These are phyloP conservation scores for Portunus trituberculatus DNA, from an alignment of 1,140 invertebrate genomes.

Conservation along the genomic window DNA sequence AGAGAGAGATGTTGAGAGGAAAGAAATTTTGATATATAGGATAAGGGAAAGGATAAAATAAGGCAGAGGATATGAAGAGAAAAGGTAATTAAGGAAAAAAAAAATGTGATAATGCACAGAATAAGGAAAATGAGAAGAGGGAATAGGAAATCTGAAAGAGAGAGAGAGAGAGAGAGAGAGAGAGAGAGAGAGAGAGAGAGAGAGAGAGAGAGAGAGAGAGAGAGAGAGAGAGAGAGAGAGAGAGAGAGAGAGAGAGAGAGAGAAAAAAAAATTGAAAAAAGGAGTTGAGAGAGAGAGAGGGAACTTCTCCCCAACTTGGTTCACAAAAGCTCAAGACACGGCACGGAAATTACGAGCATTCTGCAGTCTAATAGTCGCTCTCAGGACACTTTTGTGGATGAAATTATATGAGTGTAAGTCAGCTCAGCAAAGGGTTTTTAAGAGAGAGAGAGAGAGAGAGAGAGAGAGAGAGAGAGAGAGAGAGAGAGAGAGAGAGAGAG, in stretches of 20 bases:
- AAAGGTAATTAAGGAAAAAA: neutral
- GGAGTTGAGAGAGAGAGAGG: neutral
- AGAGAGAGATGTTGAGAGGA: neutral
- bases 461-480: slow-evolving; percentile 45
- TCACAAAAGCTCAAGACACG: no score
- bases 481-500: slow-evolving; percentile 45
- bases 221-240: slow-evolving; percentile 59
- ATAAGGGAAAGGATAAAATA: neutral
- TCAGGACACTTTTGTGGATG: neutral
- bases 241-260: slow-evolving; percentile 37
- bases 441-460: slow-evolving; percentile 32
- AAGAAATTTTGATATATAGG: neutral
- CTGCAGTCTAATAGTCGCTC: no score
- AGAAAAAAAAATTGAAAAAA: no score
- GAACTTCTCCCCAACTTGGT: neutral
- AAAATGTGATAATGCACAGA: neutral
- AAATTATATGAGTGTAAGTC: neutral
- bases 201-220: slow-evolving; percentile 61
- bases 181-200: slow-evolving; percentile 47
- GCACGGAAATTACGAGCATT: no score
- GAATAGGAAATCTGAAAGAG: neutral
- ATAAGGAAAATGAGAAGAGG: neutral
- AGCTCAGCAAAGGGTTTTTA: neutral
- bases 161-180: slow-evolving; percentile 47
- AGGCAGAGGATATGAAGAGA: neutral